Evolutionary conservation across 1,140 invertebrate genomes (phyloP), one percentile per base, ranked within the genome.

Genomic region (Danaus plexippus): DNA sequence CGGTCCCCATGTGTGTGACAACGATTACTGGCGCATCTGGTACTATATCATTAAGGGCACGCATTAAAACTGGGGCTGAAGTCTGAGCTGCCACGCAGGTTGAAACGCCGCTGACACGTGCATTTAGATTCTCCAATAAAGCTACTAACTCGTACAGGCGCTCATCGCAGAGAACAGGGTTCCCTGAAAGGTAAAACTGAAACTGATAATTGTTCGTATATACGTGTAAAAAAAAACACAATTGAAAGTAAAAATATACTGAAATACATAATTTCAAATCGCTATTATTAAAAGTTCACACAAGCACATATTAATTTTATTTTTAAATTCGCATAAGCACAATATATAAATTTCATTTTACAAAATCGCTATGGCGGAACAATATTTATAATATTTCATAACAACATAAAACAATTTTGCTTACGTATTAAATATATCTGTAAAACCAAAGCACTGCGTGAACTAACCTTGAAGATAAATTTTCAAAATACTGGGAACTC

Each of bases 401-500:
- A 11, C 22, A 50, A 9, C 48, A 50, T 50, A 13, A 50, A 15
- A 15, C 15, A 15, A 15, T 15, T 15, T 15, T 15, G 15, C 15
- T 15, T 15, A 15, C 3, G 3, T 3, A 15, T 15, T 15, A 15
- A 15, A 15, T 15, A 15, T 15, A 15, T 15, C 3, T 15, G 15
- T 15, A 15, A 15, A 15, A 3, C 15, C 15, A 15, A 15, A 15
- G 15, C 15, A 15, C 15, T 15, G 15, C 15, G 42, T 13, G 52
- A 59, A 78, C 76, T 58, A 83, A 95, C 94, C 93, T 91, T 94
- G 90, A 53, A 95, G 87, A 78, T 93, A 91, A 68, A 95, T 92
- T 70, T 93, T 92, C 66, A 95, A 81, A 47, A 91, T 91, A 63
- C 92, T 92, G 53, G 90, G 90, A 9, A 94, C 92, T 57, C 92